Conservation (phyloP, 1,140 invertebrate genomes). For the Caenorhabditis brenneri region DNA sequence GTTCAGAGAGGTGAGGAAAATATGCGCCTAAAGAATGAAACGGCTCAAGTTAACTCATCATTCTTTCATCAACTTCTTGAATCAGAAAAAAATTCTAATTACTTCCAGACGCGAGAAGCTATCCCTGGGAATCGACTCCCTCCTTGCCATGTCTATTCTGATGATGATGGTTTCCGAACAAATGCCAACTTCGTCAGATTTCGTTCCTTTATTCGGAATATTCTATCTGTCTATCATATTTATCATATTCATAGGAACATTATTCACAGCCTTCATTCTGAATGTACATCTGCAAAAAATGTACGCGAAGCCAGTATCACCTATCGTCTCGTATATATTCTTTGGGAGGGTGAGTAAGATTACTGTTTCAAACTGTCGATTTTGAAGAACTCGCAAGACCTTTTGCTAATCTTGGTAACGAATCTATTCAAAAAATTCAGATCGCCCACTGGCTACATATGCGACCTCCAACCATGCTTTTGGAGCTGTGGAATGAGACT, state of each 20-base stretch:
- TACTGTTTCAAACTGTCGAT: background rate
- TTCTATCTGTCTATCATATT: conserved; percentile 70
- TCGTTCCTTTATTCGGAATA: conserved; percentile 65
- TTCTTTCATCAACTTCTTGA: too few species aligned
- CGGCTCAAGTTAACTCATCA: background rate
- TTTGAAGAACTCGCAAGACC: too few species aligned
- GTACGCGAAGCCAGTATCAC: conserved; percentile 66
- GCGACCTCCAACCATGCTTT: conserved; percentile 63
- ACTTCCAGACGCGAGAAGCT: conserved; percentile 65
- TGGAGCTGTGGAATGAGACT: conserved; percentile 69
- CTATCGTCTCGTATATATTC: conserved; percentile 64
- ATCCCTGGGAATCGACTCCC: conserved; percentile 68
- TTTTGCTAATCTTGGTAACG: too few species aligned
- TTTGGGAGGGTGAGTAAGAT: conserved; percentile 60
- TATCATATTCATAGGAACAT: conserved; percentile 69
- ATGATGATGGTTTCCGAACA: conserved; percentile 68
- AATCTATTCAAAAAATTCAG: conserved; percentile 42
- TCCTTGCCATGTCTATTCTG: conserved; percentile 70
- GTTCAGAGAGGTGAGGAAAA: conserved; percentile 60
- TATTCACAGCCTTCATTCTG: conserved; percentile 70
- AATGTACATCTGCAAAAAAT: conserved; percentile 70
- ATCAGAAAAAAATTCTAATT: background rate
- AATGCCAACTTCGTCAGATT: conserved; percentile 66
- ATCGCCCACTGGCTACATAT: conserved; percentile 64
- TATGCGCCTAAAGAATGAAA: background rate